phyloP scores from a whole-genome alignment of 2,113 vertebrate genomes.

The Rissa tridactyla region DNA sequence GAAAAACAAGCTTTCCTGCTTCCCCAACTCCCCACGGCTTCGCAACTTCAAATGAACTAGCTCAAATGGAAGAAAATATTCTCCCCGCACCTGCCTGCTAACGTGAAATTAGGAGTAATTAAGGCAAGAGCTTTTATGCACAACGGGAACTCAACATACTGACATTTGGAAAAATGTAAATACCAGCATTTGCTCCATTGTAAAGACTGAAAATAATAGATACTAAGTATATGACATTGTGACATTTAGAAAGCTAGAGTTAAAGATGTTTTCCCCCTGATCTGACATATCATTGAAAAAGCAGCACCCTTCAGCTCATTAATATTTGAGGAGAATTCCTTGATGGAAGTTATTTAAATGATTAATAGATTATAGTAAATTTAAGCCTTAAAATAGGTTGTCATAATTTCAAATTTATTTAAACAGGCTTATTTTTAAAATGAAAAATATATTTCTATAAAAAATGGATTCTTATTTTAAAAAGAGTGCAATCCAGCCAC shows the following conservation, averaged over 20 bases:
- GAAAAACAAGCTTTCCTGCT: background rate
- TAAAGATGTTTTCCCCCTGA: slow-evolving; percentile 55
- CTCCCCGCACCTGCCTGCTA: slow-evolving; percentile 45
- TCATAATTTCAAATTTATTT: slow-evolving; percentile 63
- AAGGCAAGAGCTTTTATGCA: slow-evolving; percentile 50
- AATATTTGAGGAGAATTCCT: slow-evolving; percentile 54
- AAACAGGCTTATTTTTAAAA: slow-evolving; percentile 39
- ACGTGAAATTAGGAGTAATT: slow-evolving; percentile 59
- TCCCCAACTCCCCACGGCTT: background rate
- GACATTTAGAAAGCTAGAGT: slow-evolving; percentile 58
- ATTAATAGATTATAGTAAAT: slow-evolving; percentile 65
- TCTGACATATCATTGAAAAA: slow-evolving; percentile 56
- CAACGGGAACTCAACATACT: slow-evolving; percentile 34
- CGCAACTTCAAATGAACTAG: slow-evolving; percentile 7
- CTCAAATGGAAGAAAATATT: slow-evolving; percentile 36
- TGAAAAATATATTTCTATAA: slow-evolving; percentile 15
- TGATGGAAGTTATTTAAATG: slow-evolving; percentile 57
- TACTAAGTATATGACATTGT: slow-evolving; percentile 46
- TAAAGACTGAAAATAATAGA: slow-evolving; percentile 53
- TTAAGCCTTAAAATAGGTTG: slow-evolving; percentile 54
- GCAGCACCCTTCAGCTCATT: slow-evolving; percentile 45
- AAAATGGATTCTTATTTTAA: background rate
- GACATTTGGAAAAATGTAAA: slow-evolving; percentile 67
- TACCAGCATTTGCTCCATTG: slow-evolving; percentile 55
- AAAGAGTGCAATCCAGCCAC: background rate